phyloP scores from a whole-genome alignment of 2,797 vertebrate species.

The Sebastes reedi region DNA sequence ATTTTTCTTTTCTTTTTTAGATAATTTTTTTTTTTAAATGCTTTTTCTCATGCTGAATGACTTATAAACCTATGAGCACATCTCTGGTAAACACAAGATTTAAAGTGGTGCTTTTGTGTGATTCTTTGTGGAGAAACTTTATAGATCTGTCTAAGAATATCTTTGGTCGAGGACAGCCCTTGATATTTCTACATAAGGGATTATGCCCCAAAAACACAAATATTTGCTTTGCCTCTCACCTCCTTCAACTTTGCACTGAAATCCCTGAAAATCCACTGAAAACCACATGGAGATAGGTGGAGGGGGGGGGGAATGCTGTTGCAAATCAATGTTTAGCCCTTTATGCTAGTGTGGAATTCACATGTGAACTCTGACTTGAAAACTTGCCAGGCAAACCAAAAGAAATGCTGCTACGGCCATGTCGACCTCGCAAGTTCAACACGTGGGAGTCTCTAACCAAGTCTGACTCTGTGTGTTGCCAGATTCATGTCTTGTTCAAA shows the following conservation, averaged over 20 bases:
- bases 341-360: not conserved
- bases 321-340: not conserved
- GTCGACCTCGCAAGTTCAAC: not conserved
- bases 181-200: too few species aligned
- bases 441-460: not conserved
- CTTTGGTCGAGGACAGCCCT: too few species aligned
- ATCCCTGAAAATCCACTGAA: not conserved
- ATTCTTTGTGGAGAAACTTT: too few species aligned
- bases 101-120: too few species aligned
- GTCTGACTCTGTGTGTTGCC: not conserved
- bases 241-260: not conserved
- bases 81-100: too few species aligned
- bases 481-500: not conserved
- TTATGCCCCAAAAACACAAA: not conserved
- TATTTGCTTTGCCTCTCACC: not conserved
- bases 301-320: not conserved
- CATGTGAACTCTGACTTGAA: not conserved
- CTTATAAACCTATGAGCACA: too few species aligned
- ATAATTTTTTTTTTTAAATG: too few species aligned
- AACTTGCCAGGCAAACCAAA: not conserved
- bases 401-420: not conserved
- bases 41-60: too few species aligned
- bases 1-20: too few species aligned
- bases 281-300: not conserved
- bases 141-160: too few species aligned